Conservation (phyloP, 1,140 invertebrate genomes). For the Belonocnema kinseyi region DNA sequence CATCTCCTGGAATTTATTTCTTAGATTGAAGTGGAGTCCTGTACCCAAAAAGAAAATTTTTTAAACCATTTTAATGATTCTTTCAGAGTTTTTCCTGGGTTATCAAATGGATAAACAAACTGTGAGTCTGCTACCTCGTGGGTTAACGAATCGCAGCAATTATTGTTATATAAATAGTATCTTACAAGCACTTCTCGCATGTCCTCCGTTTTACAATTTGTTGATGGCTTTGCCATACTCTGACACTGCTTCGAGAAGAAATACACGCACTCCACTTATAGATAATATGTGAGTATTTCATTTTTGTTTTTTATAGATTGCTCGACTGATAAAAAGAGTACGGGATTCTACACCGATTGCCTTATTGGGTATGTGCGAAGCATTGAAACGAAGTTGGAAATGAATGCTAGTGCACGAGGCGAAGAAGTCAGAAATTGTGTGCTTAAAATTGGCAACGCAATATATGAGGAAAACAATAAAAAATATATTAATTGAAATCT, state of each 20-base stretch:
- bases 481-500: too few species aligned
- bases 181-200: constrained; percentile 91
- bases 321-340: not conserved
- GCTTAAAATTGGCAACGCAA: too few species aligned
- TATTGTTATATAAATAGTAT: constrained; percentile 98
- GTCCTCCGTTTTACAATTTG: constrained; percentile 95
- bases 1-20: too few species aligned
- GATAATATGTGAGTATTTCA: constrained; percentile 88
- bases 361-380: too few species aligned
- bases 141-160: constrained; percentile 93
- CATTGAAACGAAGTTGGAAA: too few species aligned
- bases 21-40: not conserved
- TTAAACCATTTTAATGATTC: constrained; percentile 43
- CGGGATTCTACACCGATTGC: too few species aligned
- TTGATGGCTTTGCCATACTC: constrained; percentile 83
- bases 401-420: too few species aligned
- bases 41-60: not conserved
- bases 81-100: constrained; percentile 83
- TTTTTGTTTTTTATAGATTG: constrained; percentile 31
- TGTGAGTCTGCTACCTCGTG: constrained; percentile 88
- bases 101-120: constrained; percentile 85
- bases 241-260: constrained; percentile 65
- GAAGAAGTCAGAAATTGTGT: too few species aligned
- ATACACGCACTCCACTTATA: constrained; percentile 90
- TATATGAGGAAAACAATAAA: too few species aligned